Conservation (phyloP, 2,113 vertebrate species). For the Jacana jacana region DNA sequence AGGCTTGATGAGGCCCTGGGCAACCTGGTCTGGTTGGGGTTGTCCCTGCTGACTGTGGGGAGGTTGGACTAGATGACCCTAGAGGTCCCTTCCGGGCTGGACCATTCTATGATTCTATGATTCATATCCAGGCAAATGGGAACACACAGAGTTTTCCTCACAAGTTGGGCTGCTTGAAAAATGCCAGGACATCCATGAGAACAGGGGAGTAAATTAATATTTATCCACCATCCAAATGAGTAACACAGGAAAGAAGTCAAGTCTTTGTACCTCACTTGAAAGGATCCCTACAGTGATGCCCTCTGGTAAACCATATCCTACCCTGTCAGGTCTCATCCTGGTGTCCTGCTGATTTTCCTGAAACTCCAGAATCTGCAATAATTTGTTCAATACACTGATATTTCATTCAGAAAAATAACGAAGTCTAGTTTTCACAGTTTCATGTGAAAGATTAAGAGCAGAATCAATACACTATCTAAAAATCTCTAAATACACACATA, state of each 20-base stretch:
- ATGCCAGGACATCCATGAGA: background rate
- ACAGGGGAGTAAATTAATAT: background rate
- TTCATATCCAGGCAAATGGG: background rate
- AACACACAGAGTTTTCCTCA: background rate
- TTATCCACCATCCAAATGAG: background rate
- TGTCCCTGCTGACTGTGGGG: too few relatives aligned
- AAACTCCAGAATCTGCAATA: background rate
- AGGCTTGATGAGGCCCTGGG: too few relatives aligned
- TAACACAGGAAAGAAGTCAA: background rate
- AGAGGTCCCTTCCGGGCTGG: too few relatives aligned
- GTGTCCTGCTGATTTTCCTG: background rate
- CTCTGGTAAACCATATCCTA: background rate
- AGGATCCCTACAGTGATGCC: background rate
- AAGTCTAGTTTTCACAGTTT: background rate
- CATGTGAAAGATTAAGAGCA: background rate
- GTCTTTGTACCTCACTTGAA: background rate
- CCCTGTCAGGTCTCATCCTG: background rate
- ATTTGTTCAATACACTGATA: rapidly evolving
- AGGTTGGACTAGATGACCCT: too few relatives aligned
- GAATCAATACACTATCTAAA: background rate
- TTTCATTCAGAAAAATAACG: background rate
- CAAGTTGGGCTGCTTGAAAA: background rate
- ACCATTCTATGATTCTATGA: too few relatives aligned
- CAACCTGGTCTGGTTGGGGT: too few relatives aligned
- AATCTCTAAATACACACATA: background rate